phyloP scores from a whole-genome alignment of 1,140 invertebrate genomes.

The Drosophila albomicans region DNA sequence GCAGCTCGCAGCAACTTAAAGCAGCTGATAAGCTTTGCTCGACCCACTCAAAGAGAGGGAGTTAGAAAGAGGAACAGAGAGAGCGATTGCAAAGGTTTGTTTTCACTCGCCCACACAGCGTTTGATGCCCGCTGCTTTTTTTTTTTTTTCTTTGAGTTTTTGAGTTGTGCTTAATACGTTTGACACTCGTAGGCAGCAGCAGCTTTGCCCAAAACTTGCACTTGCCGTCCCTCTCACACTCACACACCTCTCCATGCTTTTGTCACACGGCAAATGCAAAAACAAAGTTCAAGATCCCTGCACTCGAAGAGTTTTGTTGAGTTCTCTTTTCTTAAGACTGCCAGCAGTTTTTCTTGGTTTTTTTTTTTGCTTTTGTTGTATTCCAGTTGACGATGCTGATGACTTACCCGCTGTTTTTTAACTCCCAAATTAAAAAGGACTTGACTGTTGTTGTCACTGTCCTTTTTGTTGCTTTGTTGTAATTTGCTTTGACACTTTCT shows the following conservation, averaged over 20 bases:
- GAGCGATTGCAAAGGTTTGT: not conserved
- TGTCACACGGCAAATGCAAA: slow-evolving; percentile 11
- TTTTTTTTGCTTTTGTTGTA: not conserved
- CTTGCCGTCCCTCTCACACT: not conserved
- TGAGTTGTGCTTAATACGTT: slow-evolving; percentile 19
- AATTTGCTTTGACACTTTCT: slow-evolving; percentile 20
- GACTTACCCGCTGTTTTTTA: slow-evolving; percentile 53
- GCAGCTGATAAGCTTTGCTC: slow-evolving; percentile 36
- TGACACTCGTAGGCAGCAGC: slow-evolving; percentile 4
- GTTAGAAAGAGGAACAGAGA: not conserved
- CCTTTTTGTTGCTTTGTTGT: slow-evolving; percentile 4
- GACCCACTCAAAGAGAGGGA: slow-evolving; percentile 18
- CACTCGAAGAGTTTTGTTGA: not conserved
- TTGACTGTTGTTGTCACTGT: slow-evolving; percentile 15
- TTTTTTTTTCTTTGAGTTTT: not conserved
- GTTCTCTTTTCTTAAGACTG: not conserved
- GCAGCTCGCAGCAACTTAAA: slow-evolving; percentile 16
- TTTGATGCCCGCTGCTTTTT: not conserved
- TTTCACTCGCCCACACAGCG: slow-evolving; percentile 21
- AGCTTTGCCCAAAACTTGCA: slow-evolving; percentile 18
- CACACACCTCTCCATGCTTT: not conserved
- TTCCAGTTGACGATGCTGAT: slow-evolving; percentile 36
- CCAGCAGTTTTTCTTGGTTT: slow-evolving; percentile 18
- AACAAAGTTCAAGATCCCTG: slow-evolving; percentile 15
- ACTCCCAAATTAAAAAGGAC: slow-evolving; percentile 31